These are phyloP conservation scores for Bambusicola thoracicus DNA, from an alignment of 2,113 vertebrate species.

Conservation along the genomic window DNA sequence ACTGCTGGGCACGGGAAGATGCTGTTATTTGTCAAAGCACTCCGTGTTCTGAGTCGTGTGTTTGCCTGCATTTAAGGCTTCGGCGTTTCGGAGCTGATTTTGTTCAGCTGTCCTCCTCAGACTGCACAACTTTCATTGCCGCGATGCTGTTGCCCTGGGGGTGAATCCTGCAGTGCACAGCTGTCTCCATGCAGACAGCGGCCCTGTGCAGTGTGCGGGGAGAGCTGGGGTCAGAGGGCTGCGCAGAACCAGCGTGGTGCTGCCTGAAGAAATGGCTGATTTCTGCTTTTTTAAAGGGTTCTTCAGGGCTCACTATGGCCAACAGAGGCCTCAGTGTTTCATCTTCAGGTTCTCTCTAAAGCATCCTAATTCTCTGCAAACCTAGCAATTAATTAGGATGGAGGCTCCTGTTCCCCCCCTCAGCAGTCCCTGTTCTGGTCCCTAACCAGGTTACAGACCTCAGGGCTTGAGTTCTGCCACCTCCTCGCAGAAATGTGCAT, in stretches of 20 bases:
- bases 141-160: background rate
- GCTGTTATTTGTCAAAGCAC: background rate
- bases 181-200: rapidly evolving
- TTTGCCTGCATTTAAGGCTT: background rate
- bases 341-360: background rate
- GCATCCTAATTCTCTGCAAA: background rate
- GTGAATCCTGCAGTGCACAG: background rate
- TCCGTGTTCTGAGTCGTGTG: background rate
- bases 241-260: rapidly evolving
- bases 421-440: background rate
- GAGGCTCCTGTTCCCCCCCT: background rate
- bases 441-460: background rate
- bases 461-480: background rate
- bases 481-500: background rate
- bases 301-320: background rate
- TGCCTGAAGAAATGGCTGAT: background rate
- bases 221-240: rapidly evolving
- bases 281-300: background rate
- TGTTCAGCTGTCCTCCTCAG: background rate
- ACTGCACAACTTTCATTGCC: background rate
- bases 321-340: background rate
- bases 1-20: background rate
- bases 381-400: background rate
- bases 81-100: background rate
- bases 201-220: rapidly evolving